Evolutionary conservation across 2,113 vertebrate species (phyloP).

Genomic region (Mola mola): DNA sequence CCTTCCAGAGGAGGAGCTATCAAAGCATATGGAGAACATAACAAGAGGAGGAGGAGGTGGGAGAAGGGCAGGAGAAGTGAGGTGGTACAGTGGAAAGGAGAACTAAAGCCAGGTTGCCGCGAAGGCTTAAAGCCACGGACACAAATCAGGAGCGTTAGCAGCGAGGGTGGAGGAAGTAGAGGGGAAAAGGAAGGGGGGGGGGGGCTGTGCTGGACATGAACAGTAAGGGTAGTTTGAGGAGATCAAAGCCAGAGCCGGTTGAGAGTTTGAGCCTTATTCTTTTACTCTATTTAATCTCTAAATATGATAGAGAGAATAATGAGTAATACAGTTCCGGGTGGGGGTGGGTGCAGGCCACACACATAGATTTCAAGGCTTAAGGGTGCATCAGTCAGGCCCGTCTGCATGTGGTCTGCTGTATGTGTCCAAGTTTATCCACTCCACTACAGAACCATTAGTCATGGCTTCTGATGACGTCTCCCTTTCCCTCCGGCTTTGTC

Average conservation of each 20-base stretch:
- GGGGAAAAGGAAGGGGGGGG: neutral
- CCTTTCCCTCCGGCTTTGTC: conserved; percentile 3
- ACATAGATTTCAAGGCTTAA: conserved; percentile 65
- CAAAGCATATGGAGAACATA: conserved; percentile 70
- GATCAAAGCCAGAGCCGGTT: conserved; percentile 28
- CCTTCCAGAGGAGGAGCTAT: conserved; percentile 56
- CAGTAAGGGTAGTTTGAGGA: conserved; percentile 16
- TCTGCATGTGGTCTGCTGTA: conserved; percentile 63
- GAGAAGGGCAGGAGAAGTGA: conserved; percentile 10
- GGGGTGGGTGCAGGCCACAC: conserved; percentile 60
- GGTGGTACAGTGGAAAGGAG: conserved; percentile 29
- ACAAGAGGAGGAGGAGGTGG: conserved; percentile 19
- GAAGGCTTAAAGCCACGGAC: conserved; percentile 18
- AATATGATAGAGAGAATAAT: no score
- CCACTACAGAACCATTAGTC: conserved; percentile 60
- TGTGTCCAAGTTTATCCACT: conserved; percentile 69
- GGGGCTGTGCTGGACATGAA: conserved; percentile 8
- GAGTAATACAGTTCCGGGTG: no score
- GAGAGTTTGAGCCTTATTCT: conserved; percentile 37
- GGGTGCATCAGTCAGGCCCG: conserved; percentile 63
- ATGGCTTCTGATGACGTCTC: conserved; percentile 50
- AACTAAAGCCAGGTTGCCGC: conserved; percentile 36
- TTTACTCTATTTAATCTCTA: conserved; percentile 29
- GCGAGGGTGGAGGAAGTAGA: conserved; percentile 3
- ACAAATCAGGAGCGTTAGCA: conserved; percentile 16